Conservation (phyloP, 2,888 invertebrate genomes). For the Parnassius mnemosyne region DNA sequence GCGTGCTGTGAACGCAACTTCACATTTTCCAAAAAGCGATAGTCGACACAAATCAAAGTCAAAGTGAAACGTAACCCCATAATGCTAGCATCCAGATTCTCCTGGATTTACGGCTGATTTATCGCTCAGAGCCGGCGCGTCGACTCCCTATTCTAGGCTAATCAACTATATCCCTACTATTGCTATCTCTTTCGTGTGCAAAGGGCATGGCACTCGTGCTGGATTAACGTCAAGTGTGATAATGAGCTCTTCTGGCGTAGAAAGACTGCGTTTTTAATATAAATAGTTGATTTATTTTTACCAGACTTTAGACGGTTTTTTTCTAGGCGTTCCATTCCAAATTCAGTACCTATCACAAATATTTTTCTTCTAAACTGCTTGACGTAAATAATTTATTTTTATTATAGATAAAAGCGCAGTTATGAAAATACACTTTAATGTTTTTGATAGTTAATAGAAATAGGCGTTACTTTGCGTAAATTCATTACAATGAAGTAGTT, state of each 20-base stretch:
- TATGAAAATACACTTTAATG: too few relatives aligned
- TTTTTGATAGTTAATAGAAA: too few relatives aligned
- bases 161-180: conserved; percentile 5
- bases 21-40: conserved; percentile 26
- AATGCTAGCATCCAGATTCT: conserved; percentile 17
- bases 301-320: too few relatives aligned
- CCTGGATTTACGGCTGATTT: conserved; percentile 32
- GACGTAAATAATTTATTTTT: too few relatives aligned
- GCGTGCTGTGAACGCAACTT: conserved; percentile 15
- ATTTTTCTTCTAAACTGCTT: too few relatives aligned
- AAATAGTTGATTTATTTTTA: too few relatives aligned
- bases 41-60: conserved; percentile 33
- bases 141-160: conserved; percentile 9
- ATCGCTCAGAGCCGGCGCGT: conserved; percentile 9
- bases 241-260: neutral
- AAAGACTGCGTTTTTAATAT: neutral
- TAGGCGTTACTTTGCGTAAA: too few relatives aligned
- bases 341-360: too few relatives aligned
- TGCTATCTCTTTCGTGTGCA: conserved; percentile 1
- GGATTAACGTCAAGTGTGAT: neutral
- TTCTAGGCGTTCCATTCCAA: too few relatives aligned
- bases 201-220: neutral
- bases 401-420: too few relatives aligned
- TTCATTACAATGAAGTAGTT: too few relatives aligned
- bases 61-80: conserved; percentile 22